phyloP scores from a whole-genome alignment of 2,888 invertebrate genomes.

The Chalcosyrphus nemorum region DNA sequence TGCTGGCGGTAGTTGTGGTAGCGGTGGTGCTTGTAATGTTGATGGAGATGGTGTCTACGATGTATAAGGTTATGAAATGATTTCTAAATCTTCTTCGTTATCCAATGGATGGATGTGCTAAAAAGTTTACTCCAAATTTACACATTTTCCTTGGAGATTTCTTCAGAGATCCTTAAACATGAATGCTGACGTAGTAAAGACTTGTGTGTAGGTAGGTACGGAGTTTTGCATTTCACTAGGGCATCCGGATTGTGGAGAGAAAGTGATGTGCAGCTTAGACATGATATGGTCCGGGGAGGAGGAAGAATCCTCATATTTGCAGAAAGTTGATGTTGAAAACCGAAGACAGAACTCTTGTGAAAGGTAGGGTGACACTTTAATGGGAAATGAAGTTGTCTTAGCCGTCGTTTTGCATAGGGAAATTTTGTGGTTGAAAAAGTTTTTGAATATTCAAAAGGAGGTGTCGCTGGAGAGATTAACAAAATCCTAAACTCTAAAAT shows the following conservation, averaged over 20 bases:
- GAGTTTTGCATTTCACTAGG: background rate
- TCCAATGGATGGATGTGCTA: conserved; percentile 34
- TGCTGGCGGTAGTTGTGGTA: background rate
- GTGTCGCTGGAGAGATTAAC: background rate
- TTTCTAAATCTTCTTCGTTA: conserved; percentile 38
- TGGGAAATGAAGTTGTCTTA: background rate
- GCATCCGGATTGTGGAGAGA: background rate
- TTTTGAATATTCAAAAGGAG: background rate
- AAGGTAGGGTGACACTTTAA: conserved; percentile 15
- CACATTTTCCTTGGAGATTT: conserved; percentile 40
- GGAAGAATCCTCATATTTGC: background rate
- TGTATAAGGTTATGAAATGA: conserved; percentile 22
- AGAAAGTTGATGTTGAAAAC: background rate
- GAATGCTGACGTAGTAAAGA: background rate
- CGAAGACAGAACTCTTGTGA: background rate
- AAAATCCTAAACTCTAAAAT: background rate
- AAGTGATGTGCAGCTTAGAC: conserved; percentile 21
- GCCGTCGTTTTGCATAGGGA: conserved; percentile 2
- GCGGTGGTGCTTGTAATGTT: background rate
- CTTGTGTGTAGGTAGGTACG: background rate
- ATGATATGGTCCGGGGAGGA: conserved; percentile 1
- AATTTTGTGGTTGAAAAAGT: background rate
- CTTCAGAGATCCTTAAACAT: conserved; percentile 4
- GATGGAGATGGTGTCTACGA: background rate
- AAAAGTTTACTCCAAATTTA: conserved; percentile 36